Evolutionary conservation across 2,888 invertebrate species (phyloP).

Genomic region (Yponomeuta evonymella): DNA sequence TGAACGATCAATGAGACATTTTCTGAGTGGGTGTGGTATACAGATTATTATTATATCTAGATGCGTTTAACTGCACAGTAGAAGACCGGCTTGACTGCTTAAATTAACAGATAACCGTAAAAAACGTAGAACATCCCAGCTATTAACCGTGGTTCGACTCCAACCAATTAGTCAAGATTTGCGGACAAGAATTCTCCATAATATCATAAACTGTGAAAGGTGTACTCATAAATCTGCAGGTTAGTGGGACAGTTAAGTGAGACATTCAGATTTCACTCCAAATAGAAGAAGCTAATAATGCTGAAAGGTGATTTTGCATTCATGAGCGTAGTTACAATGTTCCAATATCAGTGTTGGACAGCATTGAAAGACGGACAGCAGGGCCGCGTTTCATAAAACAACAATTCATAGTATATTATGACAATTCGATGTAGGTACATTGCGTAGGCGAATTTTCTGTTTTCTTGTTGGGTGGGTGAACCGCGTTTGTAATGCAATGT

Average conservation of each 20-base stretch:
- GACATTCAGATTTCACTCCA: constrained; percentile 1
- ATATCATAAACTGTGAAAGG: not conserved
- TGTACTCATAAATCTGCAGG: not conserved
- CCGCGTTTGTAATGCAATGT: no score
- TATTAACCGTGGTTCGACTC: not conserved
- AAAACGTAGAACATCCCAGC: not conserved
- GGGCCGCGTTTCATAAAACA: no score
- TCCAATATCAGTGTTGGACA: no score
- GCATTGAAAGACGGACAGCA: no score
- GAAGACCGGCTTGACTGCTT: not conserved
- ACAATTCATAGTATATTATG: no score
- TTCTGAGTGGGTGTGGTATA: no score
- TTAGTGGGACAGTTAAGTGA: not conserved
- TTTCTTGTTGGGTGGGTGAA: no score
- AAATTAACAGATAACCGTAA: not conserved
- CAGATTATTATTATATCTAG: no score
- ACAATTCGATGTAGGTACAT: no score
- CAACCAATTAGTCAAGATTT: not conserved
- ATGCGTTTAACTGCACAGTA: no score
- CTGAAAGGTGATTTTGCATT: not conserved
- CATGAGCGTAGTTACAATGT: not conserved
- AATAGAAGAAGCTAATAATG: not conserved
- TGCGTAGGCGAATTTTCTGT: no score
- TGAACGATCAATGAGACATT: no score
- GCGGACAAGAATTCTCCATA: not conserved